These are phyloP conservation scores for Drosophila funebris DNA, from an alignment of 1,140 invertebrate genomes.

Conservation along the genomic window DNA sequence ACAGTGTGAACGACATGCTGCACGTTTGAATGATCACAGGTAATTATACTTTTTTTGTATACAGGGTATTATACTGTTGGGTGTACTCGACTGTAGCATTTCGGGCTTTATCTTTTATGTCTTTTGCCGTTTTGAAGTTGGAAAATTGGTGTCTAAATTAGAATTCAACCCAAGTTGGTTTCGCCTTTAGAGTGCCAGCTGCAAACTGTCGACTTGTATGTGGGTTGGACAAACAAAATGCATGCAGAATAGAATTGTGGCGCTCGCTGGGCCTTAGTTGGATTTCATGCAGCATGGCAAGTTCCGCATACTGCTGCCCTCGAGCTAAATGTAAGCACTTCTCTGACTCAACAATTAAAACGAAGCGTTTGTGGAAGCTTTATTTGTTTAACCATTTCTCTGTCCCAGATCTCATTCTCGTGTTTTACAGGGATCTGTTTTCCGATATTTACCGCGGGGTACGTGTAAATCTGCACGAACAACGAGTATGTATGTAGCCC, in stretches of 20 bases:
- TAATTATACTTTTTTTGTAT: too few relatives aligned
- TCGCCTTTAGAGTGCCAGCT: conserved; percentile 8
- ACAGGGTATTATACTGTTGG: too few relatives aligned
- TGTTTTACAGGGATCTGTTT: conserved; percentile 23
- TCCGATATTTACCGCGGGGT: conserved; percentile 59
- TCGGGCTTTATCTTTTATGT: too few relatives aligned
- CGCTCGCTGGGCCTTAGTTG: neutral
- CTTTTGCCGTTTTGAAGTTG: conserved; percentile 28
- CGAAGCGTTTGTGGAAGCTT: conserved; percentile 44
- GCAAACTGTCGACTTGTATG: conserved; percentile 29
- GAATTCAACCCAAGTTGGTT: conserved; percentile 74
- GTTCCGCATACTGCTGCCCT: conserved; percentile 19
- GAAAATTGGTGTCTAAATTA: conserved; percentile 70
- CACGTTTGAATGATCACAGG: too few relatives aligned
- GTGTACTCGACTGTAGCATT: too few relatives aligned
- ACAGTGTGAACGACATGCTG: too few relatives aligned
- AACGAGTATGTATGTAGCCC: conserved; percentile 13
- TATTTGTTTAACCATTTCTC: neutral
- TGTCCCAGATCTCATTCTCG: neutral
- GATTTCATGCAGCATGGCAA: conserved; percentile 11
- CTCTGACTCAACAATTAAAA: conserved; percentile 76
- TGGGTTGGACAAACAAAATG: conserved; percentile 70
- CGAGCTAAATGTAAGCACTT: conserved; percentile 60
- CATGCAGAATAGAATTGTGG: conserved; percentile 43
- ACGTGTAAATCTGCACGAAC: conserved; percentile 63